phyloP scores from a whole-genome alignment of 2,113 vertebrate species.

The Cairina moschata region DNA sequence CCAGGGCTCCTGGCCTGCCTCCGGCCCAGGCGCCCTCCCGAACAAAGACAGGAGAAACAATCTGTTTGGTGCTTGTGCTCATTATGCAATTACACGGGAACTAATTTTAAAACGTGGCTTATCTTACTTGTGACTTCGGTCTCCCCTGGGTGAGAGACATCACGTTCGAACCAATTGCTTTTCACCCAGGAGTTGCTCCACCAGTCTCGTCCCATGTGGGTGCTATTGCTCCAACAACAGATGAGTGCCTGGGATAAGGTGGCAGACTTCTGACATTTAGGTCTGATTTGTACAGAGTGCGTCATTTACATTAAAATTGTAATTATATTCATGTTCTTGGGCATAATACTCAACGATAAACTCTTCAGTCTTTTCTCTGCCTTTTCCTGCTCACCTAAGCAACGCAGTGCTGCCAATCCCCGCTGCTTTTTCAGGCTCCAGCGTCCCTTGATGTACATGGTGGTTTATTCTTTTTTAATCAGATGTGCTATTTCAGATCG shows the following conservation, averaged over 20 bases:
- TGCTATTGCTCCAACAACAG: background rate
- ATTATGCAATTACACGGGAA: background rate
- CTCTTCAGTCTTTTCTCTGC: background rate
- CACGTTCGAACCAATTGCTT: background rate
- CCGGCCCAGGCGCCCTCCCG: rapidly evolving
- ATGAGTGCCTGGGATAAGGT: background rate
- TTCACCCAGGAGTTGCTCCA: background rate
- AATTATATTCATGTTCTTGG: background rate
- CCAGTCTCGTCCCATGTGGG: background rate
- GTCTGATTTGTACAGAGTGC: background rate
- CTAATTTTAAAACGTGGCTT: background rate
- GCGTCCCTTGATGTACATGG: rapidly evolving
- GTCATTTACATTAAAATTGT: background rate
- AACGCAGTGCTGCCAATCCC: rapidly evolving
- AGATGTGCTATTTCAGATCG: background rate
- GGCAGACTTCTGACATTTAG: background rate
- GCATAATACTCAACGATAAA: background rate
- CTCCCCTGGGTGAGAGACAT: background rate
- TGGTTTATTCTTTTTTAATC: background rate
- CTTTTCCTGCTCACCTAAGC: background rate
- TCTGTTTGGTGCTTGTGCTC: background rate
- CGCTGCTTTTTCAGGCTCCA: background rate
- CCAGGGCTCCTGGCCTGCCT: rapidly evolving
- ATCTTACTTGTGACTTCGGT: background rate
- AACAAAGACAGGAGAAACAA: background rate